Percentiles rank a stretch among this genome's conserved stretches.
Conservation (phyloP, 2,113 vertebrate genomes). For the Ancistrus triradiatus region DNA sequence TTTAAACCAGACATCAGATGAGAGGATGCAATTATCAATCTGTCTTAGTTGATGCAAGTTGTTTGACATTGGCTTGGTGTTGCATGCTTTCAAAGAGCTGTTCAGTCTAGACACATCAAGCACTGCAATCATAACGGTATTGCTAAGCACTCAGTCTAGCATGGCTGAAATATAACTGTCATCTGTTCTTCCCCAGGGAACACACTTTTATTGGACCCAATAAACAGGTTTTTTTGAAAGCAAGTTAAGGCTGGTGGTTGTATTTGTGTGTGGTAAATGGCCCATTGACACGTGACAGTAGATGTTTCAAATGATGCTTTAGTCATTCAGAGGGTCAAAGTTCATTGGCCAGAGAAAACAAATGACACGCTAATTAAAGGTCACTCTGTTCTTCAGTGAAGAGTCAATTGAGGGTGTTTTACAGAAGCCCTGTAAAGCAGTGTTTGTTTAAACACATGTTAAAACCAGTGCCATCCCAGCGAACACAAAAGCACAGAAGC, state of each 20-base stretch:
- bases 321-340: slow-evolving; percentile 68
- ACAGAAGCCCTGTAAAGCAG: slow-evolving; percentile 49
- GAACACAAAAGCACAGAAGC: slow-evolving; percentile 29
- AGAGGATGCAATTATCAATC: too few species aligned
- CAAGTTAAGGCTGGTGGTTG: slow-evolving; percentile 53
- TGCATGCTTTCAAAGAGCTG: not conserved
- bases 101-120: slow-evolving; percentile 17
- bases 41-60: too few species aligned
- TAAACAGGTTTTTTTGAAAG: slow-evolving; percentile 71
- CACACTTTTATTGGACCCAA: slow-evolving; percentile 70
- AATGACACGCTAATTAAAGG: slow-evolving; percentile 76
- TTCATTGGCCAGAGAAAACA: slow-evolving; percentile 79
- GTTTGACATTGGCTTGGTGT: not conserved
- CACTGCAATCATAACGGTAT: slow-evolving; percentile 29
- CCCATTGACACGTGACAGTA: slow-evolving; percentile 81
- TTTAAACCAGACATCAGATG: too few species aligned
- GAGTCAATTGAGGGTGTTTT: slow-evolving; percentile 63
- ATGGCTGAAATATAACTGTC: slow-evolving; percentile 31
- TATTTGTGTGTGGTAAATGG: slow-evolving; percentile 78
- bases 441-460: slow-evolving; percentile 28
- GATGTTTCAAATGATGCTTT: slow-evolving; percentile 66
- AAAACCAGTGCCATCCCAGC: slow-evolving; percentile 28
- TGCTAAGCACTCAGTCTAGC: slow-evolving; percentile 22
- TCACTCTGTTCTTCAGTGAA: slow-evolving; percentile 52
- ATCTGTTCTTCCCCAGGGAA: slow-evolving; percentile 47